These are phyloP conservation scores for Leucophenga maculata DNA, from an alignment of 2,888 invertebrate genomes.

Conservation along the genomic window DNA sequence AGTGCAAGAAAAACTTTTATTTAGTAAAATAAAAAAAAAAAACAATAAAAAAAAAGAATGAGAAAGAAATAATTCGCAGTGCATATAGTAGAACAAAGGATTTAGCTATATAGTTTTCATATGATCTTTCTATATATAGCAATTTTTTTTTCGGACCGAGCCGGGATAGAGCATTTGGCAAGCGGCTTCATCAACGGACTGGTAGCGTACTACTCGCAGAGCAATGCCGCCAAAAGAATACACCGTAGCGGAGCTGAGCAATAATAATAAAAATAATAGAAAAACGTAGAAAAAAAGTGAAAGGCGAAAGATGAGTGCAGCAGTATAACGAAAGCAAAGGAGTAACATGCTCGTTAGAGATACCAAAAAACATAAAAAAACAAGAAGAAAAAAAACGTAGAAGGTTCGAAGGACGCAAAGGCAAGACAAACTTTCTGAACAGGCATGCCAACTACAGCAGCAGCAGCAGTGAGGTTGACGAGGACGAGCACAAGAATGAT, in stretches of 20 bases:
- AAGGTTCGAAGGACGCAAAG: conserved; percentile 57
- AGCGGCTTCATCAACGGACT: conserved; percentile 30
- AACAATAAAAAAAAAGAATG: no score
- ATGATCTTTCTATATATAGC: no score
- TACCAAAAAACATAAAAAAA: conserved; percentile 38
- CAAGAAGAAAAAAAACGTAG: neutral
- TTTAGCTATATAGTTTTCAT: conserved; percentile 43
- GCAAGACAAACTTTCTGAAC: conserved; percentile 62
- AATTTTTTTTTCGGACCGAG: no score
- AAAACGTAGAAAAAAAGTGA: neutral
- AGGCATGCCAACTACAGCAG: conserved; percentile 31
- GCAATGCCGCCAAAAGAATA: no score
- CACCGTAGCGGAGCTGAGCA: no score
- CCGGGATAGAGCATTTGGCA: neutral
- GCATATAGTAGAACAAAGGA: conserved; percentile 56
- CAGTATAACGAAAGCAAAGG: conserved; percentile 42
- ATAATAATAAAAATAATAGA: no score
- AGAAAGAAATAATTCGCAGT: neutral
- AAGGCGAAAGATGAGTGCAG: neutral
- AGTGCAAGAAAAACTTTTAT: no score
- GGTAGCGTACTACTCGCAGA: no score
- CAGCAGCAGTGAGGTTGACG: conserved; percentile 29
- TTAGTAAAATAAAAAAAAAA: no score
- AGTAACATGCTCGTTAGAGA: conserved; percentile 63
- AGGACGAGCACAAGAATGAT: no score